A percentile compares a stretch with the other conserved stretches of the same genome.
These are phyloP conservation scores for Cantharis rufa DNA, from an alignment of 2,888 invertebrate species.

Conservation along the genomic window DNA sequence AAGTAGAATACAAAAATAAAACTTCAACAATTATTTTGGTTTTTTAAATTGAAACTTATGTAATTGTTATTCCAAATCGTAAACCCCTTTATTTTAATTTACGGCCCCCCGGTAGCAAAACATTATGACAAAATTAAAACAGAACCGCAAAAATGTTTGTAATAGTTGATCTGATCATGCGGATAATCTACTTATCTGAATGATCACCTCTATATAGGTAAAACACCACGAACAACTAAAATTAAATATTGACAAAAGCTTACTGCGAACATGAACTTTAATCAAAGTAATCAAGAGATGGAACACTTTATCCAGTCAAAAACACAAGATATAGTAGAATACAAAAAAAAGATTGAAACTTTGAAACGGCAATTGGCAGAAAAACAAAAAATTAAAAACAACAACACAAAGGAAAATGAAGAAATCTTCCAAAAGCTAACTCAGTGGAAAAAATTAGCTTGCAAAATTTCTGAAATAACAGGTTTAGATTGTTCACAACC, in stretches of 20 bases:
- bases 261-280: background rate
- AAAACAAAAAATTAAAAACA: background rate
- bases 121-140: too few relatives aligned
- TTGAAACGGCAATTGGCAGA: background rate
- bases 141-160: too few relatives aligned
- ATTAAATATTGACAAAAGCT: background rate
- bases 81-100: too few relatives aligned
- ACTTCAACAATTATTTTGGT: too few relatives aligned
- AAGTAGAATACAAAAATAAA: too few relatives aligned
- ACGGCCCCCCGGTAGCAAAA: too few relatives aligned
- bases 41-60: too few relatives aligned
- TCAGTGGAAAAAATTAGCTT: background rate
- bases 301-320: background rate
- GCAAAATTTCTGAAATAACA: background rate
- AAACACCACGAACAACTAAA: background rate
- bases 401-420: background rate
- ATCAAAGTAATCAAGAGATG: background rate
- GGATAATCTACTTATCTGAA: background rate
- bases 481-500: background rate
- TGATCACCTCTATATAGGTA: background rate
- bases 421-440: background rate
- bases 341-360: background rate
- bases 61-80: too few relatives aligned
- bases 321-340: background rate
- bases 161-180: background rate